phyloP scores from a whole-genome alignment of 2,888 invertebrate species.

The Subacronicta megacephala region DNA sequence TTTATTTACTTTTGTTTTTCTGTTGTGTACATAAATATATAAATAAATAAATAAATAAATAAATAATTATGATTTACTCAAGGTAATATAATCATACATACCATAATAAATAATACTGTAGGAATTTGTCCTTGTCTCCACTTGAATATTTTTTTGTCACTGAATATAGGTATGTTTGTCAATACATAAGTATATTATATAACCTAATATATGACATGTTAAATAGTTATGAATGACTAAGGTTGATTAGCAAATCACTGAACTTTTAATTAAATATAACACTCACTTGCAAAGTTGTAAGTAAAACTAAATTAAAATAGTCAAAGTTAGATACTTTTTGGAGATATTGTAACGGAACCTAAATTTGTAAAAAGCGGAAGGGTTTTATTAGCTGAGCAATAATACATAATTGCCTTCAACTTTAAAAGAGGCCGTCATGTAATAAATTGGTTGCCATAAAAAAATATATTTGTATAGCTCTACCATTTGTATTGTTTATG shows the following conservation, averaged over 20 bases:
- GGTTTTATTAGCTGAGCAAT: constrained; percentile 44
- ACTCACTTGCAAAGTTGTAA: constrained; percentile 25
- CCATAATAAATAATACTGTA: too few species aligned
- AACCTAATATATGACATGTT: too few species aligned
- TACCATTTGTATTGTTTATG: neutral
- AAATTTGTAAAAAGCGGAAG: constrained; percentile 31
- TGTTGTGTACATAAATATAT: too few species aligned
- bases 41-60: too few species aligned
- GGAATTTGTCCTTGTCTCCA: too few species aligned
- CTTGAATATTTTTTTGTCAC: too few species aligned
- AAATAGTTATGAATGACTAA: too few species aligned
- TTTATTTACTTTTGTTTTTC: too few species aligned
- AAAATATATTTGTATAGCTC: neutral
- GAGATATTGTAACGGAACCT: constrained; percentile 25
- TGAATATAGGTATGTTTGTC: too few species aligned
- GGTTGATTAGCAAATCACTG: neutral
- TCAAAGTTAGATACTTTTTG: constrained; percentile 8
- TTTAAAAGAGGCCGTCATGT: constrained; percentile 19
- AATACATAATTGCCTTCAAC: constrained; percentile 18
- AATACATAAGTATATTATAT: too few species aligned
- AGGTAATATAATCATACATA: too few species aligned
- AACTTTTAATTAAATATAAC: neutral
- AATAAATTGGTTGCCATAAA: neutral
- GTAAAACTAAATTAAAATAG: constrained; percentile 42
- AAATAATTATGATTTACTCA: too few species aligned